A percentile compares a stretch with the other conserved stretches of the same genome.
phyloP scores from a whole-genome alignment of 2,888 invertebrate genomes.

The Polyommatus icarus region DNA sequence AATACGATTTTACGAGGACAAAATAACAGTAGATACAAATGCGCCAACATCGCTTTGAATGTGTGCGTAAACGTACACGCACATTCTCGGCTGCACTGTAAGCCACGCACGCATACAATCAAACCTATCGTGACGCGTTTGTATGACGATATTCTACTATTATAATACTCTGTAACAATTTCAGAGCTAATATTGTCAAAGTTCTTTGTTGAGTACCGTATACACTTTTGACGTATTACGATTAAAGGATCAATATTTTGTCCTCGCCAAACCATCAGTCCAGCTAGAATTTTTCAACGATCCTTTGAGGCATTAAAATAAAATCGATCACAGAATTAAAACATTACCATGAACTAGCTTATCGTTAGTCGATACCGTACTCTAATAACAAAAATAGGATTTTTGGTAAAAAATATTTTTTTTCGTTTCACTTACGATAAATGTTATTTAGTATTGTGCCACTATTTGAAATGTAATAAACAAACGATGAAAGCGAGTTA shows the following conservation, averaged over 20 bases:
- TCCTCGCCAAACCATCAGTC: background rate
- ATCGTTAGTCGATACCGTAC: constrained; percentile 59
- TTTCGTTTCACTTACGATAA: constrained; percentile 58
- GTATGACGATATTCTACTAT: too few species aligned
- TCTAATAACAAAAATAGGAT: constrained; percentile 73
- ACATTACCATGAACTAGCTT: constrained; percentile 62
- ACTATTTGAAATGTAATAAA: constrained; percentile 43
- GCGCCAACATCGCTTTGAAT: too few species aligned
- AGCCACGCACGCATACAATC: too few species aligned
- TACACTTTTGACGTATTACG: background rate
- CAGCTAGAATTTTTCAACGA: background rate
- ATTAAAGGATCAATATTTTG: background rate
- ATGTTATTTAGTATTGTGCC: constrained; percentile 58
- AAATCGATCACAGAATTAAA: constrained; percentile 70
- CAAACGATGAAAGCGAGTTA: constrained; percentile 30
- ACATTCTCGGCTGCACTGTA: too few species aligned
- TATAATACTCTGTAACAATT: background rate
- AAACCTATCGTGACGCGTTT: too few species aligned
- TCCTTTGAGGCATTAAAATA: constrained; percentile 64
- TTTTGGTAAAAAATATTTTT: constrained; percentile 69
- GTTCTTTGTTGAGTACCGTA: background rate
- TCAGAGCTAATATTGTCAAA: background rate
- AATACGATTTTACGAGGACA: constrained; percentile 16
- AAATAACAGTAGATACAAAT: background rate
- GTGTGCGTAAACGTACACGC: too few species aligned